These are phyloP conservation scores for Triops longicaudatus DNA, from an alignment of 1,140 invertebrate genomes.

Conservation along the genomic window DNA sequence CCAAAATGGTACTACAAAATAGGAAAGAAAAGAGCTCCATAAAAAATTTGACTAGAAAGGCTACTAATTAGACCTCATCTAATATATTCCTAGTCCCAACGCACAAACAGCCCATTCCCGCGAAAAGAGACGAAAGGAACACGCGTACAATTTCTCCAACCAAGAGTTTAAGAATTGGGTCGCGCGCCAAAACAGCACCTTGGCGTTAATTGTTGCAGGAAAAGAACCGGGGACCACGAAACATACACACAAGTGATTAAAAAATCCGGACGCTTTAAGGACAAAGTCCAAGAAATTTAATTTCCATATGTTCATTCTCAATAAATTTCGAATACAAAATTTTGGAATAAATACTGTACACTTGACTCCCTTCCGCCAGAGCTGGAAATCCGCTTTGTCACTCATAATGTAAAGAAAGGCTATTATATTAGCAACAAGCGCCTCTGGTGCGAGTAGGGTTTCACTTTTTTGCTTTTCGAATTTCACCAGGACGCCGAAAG, in stretches of 20 bases:
- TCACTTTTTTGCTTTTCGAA: too few species aligned
- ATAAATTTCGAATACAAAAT: too few species aligned
- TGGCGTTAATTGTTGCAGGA: neutral
- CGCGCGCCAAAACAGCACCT: neutral
- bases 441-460: too few species aligned
- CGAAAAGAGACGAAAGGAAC: neutral
- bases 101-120: neutral
- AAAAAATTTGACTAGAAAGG: neutral
- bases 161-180: neutral
- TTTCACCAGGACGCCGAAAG: neutral
- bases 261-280: too few species aligned
- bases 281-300: too few species aligned
- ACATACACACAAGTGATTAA: neutral
- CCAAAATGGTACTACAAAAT: neutral
- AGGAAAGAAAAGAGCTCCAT: neutral
- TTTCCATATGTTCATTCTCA: too few species aligned
- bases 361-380: too few species aligned
- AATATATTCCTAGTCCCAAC: neutral
- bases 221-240: neutral
- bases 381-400: too few species aligned
- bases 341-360: too few species aligned
- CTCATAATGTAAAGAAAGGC: too few species aligned
- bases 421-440: too few species aligned
- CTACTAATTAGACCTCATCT: neutral
- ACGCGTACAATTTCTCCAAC: neutral